Conservation (phyloP, 2,888 invertebrate genomes). For the Apamea sordens region DNA sequence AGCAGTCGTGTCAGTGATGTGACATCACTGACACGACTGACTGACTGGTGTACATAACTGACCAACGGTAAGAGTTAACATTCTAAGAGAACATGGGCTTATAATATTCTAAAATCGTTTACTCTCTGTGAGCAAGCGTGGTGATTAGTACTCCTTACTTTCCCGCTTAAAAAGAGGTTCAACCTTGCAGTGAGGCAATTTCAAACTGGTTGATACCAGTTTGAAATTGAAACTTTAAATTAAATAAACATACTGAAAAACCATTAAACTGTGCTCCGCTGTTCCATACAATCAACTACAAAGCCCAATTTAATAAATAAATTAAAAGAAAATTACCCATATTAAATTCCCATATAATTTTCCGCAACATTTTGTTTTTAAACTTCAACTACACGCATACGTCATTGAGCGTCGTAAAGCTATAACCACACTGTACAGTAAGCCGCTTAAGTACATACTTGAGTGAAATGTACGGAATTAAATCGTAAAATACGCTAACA, state of each 20-base stretch:
- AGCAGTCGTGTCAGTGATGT: too few species aligned
- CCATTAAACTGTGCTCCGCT: background rate
- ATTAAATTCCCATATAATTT: slow-evolving; percentile 31
- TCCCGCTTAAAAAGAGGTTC: background rate
- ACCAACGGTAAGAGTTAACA: background rate
- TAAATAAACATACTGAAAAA: background rate
- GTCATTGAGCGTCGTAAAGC: slow-evolving; percentile 56
- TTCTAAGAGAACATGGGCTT: background rate
- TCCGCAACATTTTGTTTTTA: slow-evolving; percentile 32
- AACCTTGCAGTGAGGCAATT: background rate
- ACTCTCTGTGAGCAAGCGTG: background rate
- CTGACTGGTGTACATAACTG: background rate
- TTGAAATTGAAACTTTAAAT: too few species aligned
- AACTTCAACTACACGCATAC: slow-evolving; percentile 43
- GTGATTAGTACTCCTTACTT: background rate
- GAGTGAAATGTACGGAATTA: slow-evolving; percentile 72
- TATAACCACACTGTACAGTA: slow-evolving; percentile 57
- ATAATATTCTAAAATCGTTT: background rate
- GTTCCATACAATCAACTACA: background rate
- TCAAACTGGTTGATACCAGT: background rate
- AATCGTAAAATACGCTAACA: slow-evolving; percentile 74
- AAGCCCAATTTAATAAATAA: background rate
- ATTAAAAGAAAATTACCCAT: slow-evolving; percentile 20
- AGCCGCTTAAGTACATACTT: slow-evolving; percentile 69
- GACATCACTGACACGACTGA: background rate